A percentile compares a stretch with the other conserved stretches of the same genome.
Conservation (phyloP, 35 echinoderm and acorn worm species). For the Apostichopus japonicus region DNA sequence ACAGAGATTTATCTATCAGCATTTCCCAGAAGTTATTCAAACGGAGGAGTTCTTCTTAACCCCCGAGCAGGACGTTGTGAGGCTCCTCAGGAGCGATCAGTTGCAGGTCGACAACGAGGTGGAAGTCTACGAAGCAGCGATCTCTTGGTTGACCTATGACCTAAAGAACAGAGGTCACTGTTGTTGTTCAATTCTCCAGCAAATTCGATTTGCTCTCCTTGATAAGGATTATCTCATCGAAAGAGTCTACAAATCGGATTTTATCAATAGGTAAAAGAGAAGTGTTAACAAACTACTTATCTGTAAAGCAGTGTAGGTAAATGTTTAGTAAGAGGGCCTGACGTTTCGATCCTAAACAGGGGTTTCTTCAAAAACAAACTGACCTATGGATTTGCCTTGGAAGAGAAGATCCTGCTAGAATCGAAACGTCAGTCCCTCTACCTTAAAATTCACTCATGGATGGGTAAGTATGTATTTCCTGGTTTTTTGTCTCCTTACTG, state of each 20-base stretch:
- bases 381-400: no score
- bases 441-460: no score
- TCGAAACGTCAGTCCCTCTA: no score
- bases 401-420: no score
- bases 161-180: conserved; percentile 78
- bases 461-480: no score
- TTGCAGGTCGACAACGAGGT: conserved; percentile 90
- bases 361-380: no score
- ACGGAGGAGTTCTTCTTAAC: conserved; percentile 97
- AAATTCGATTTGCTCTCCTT: conserved; percentile 86
- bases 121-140: conserved; percentile 94
- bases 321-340: no score
- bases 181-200: conserved; percentile 81
- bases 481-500: no score
- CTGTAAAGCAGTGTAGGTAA: no score
- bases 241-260: conserved; percentile 84
- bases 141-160: conserved; percentile 91
- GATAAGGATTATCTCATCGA: conserved; percentile 90
- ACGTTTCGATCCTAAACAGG: no score
- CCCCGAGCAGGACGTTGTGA: conserved; percentile 87
- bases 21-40: conserved; percentile 93
- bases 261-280: conserved; percentile 63
- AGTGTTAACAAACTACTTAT: no score
- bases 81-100: conserved; percentile 86
- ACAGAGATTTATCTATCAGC: conserved; percentile 96